Conservation (phyloP, 2,113 vertebrate genomes). For the Microcebus murinus region DNA sequence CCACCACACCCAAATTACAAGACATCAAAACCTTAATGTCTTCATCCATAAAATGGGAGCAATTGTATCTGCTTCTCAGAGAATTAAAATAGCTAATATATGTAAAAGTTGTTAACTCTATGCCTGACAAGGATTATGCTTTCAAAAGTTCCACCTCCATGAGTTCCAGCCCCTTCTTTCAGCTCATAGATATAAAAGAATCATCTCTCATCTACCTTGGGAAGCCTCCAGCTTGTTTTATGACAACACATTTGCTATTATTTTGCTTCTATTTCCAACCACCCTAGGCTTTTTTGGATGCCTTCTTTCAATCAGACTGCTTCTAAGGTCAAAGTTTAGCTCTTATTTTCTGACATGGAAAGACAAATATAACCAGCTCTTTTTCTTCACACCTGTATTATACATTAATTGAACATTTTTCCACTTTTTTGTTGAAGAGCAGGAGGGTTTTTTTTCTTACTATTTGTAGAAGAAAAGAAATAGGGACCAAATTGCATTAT, state of each 20-base stretch:
- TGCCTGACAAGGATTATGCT: background rate
- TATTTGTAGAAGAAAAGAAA: slow-evolving; percentile 26
- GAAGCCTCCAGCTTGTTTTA: slow-evolving; percentile 36
- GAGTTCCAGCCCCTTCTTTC: background rate
- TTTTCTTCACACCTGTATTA: background rate
- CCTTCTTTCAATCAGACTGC: slow-evolving; percentile 6
- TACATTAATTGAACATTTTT: slow-evolving; percentile 25
- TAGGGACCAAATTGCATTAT: background rate
- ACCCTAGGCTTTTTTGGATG: background rate
- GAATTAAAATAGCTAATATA: background rate
- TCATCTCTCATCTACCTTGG: background rate
- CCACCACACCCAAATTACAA: background rate
- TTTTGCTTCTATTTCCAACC: slow-evolving; percentile 43
- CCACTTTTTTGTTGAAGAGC: background rate
- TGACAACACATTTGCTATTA: slow-evolving; percentile 57
- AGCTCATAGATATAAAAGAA: background rate
- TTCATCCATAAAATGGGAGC: background rate
- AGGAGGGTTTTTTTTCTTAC: background rate
- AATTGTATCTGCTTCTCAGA: background rate
- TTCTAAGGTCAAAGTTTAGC: slow-evolving; percentile 44
- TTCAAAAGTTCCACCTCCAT: background rate
- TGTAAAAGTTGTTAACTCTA: background rate
- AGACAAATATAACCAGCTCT: background rate
- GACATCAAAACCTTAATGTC: background rate
- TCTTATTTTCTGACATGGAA: slow-evolving; percentile 30